Conservation (phyloP, 2,888 invertebrate species). For the Autographa pulchrina region DNA sequence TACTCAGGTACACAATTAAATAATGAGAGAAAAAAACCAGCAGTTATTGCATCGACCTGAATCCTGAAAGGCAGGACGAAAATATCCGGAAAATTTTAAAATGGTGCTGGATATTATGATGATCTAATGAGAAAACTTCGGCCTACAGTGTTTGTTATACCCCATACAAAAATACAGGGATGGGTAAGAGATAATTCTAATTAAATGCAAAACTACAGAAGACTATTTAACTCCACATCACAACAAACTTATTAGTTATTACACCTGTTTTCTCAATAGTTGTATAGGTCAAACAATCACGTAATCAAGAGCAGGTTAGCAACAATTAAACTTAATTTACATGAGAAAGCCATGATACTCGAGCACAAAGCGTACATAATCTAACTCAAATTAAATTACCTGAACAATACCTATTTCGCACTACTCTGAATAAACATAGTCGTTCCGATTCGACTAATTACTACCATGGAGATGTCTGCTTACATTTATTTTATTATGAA, state of each 20-base stretch:
- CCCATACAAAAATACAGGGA: too few species aligned
- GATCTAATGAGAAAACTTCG: too few species aligned
- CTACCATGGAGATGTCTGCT: background rate
- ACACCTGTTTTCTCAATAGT: background rate
- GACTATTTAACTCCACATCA: background rate
- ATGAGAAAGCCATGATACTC: background rate
- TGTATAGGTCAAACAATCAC: background rate
- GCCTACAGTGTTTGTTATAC: too few species aligned
- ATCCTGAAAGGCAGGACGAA: too few species aligned
- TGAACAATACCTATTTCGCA: conserved; percentile 1
- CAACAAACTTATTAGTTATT: background rate
- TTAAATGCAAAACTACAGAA: background rate
- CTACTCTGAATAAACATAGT: background rate
- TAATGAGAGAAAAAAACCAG: too few species aligned
- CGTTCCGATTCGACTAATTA: background rate
- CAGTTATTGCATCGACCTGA: too few species aligned
- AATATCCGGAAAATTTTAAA: too few species aligned
- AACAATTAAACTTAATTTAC: background rate
- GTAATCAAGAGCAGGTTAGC: background rate
- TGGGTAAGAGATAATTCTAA: too few species aligned
- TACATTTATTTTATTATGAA: background rate
- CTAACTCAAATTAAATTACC: background rate
- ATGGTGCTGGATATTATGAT: too few species aligned
- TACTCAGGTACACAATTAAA: too few species aligned
- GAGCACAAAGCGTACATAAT: background rate